Evolutionary conservation across 1,140 invertebrate genomes (phyloP), one percentile per base, ranked within the genome.

Genomic region (Hycleus cichorii): DNA sequence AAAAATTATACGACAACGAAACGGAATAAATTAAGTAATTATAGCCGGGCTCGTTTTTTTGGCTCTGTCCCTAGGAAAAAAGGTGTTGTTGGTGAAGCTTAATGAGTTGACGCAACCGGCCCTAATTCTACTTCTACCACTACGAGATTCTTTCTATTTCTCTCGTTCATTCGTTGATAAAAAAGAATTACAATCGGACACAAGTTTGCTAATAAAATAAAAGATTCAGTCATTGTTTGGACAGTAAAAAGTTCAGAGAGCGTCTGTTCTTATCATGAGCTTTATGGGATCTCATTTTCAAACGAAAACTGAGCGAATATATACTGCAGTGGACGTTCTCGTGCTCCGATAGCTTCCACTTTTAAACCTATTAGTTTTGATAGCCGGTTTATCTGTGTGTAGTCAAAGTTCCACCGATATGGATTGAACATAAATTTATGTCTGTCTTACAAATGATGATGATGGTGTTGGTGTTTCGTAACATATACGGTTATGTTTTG

Each of bases 11-110:
- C 59, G 49, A 59, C 49, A 53, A 58, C 27, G 49, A 54, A 32
- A 57, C 59, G n/a, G 39, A 59, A 60, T 60, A 60, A 63, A 64
- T 56, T 57, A 59, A 63, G 56, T 61, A 63, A 65, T 65, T 61
- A 63, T 59, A 57, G 50, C 47, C 54, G 49, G 49, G 51, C 45
- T 49, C 56, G 60, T 63, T 63, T 59, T 5, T 7, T 18, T 18
- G 18, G 18, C 18, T 18, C 18, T 18, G 1, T 7, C 32, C 32
- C 32, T 7, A 2, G 7, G 7, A 32, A 32, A 32, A 60, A 52
- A 59, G 58, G 38, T 57, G 44, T 47, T 58, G 58, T 58, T 54
- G 42, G 45, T 32, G 7, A 32, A 4, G 44, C 40, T 44, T 62
- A 59, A 58, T 50, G 58, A 51, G 51, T 18, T 11, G 45, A 38